Conservation (phyloP, 2,113 vertebrate genomes). For the Poeciliopsis retropinna region DNA sequence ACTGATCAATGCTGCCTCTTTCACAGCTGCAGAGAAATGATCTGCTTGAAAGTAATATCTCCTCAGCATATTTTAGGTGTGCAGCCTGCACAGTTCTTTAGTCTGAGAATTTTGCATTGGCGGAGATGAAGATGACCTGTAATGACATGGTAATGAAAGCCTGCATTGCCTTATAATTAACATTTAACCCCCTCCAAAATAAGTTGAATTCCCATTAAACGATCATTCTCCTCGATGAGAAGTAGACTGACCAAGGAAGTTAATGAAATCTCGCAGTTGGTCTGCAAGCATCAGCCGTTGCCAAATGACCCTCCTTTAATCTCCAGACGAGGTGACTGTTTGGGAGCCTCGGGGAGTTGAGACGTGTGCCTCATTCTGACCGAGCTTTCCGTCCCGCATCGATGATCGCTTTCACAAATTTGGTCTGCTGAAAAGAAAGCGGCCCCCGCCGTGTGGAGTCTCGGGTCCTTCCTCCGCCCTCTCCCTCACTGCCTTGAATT, state of each 20-base stretch:
- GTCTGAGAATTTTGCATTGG: conserved; percentile 36
- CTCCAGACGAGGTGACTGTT: conserved; percentile 52
- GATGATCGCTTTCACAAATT: conserved; percentile 60
- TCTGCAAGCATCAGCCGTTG: conserved; percentile 47
- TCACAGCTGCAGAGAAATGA: conserved; percentile 49
- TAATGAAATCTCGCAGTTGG: conserved; percentile 71
- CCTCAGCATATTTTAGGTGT: conserved; percentile 48
- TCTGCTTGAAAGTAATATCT: conserved; percentile 60
- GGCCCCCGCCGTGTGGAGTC: conserved; percentile 45
- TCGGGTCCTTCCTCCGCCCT: conserved; percentile 27
- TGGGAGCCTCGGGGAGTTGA: conserved; percentile 41
- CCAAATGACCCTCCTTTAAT: conserved; percentile 65
- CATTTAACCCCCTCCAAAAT: conserved; percentile 65
- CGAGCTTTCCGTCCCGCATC: conserved; percentile 48
- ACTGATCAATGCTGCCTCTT: conserved; percentile 57
- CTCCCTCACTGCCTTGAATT: conserved; percentile 68
- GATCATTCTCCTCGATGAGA: conserved; percentile 54
- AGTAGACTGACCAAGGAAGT: conserved; percentile 61
- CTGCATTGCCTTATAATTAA: conserved; percentile 66
- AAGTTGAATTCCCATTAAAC: conserved; percentile 59
- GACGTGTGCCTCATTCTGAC: conserved; percentile 61
- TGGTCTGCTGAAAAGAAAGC: conserved; percentile 49
- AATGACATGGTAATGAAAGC: conserved; percentile 59
- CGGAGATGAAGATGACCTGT: conserved; percentile 53
- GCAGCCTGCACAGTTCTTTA: conserved; percentile 27